Percentiles rank a stretch among this genome's conserved stretches.
Conservation (phyloP, 2,113 vertebrate genomes). For the Neotragus pygmaeus region DNA sequence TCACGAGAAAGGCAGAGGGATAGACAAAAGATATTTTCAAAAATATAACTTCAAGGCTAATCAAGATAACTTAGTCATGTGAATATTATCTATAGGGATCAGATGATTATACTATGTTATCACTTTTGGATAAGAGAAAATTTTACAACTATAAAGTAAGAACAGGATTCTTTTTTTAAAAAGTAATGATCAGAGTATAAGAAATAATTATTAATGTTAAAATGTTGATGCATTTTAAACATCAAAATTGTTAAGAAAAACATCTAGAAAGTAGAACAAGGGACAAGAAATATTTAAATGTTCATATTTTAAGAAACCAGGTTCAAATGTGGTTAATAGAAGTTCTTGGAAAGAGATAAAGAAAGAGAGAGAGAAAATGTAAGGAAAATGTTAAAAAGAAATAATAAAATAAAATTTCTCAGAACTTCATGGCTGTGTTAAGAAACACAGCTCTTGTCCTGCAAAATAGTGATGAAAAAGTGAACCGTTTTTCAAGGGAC, state of each 20-base stretch:
- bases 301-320: not conserved
- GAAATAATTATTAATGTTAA: not conserved
- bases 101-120: not conserved
- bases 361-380: not conserved
- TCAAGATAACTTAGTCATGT: not conserved
- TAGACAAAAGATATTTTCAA: not conserved
- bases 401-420: not conserved
- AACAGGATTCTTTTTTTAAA: not conserved
- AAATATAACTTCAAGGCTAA: not conserved
- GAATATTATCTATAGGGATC: not conserved
- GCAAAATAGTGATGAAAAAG: not conserved
- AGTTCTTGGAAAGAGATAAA: not conserved
- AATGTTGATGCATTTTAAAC: not conserved
- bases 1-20: not conserved
- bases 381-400: not conserved
- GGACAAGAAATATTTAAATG: not conserved
- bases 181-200: not conserved
- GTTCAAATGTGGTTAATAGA: not conserved
- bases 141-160: not conserved
- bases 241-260: not conserved
- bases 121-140: not conserved
- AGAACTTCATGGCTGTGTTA: not conserved
- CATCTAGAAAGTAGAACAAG: not conserved
- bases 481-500: not conserved
- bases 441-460: not conserved